Base-by-base conservation (phyloP, 2,797 vertebrate genomes). In the Anniella stebbinsi region DNA sequence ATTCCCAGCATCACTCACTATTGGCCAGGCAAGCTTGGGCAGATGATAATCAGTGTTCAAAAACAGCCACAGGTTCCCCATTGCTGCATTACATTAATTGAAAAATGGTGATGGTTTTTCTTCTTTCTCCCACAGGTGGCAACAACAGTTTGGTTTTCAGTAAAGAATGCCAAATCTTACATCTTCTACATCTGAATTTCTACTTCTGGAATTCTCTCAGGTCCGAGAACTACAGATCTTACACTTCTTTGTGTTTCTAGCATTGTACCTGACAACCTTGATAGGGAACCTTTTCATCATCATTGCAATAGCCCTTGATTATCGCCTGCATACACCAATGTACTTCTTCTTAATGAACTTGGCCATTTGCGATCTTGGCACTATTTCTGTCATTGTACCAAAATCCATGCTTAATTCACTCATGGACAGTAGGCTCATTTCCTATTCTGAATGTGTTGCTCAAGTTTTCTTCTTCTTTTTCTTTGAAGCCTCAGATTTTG, bases 331-430 rank as follows among this genome's bases (percentile, higher is more conserved):
- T 1, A 87, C 33, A 2, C 63, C 86, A 28, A 87, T 80, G 76
- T 87, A 51, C 51, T 80, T 87, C 7, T 80, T 80, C 21, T 38
- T 69, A 45, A 54, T 36, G 63, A 70, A 87, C 45, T 54, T 87
- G 57, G 86, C 86, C 25, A 38, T 87, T 7, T 48, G 48, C 25
- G 76, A 78, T 15, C 23, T 78, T 51, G 41, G 76, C 3, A 13
- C 45, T 30, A 41, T 78, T 51, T 51, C 76, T 51, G 45, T 51
- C 12, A 30, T 51, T 13, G 25, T 78, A 41, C 41, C 76, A 2
- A 78, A 78, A 17, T 48, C 76, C 5, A 51, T 78, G 45, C 2
- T 10, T 13, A 51, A 51, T 78, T 48, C 45, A 13, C 25, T 78
- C 15, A 30, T 30, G 9, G 51, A 78, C 12, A 51, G 51, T 51